These are phyloP conservation scores for Pyrocoelia pectoralis DNA, from an alignment of 2,888 invertebrate genomes.

Conservation along the genomic window DNA sequence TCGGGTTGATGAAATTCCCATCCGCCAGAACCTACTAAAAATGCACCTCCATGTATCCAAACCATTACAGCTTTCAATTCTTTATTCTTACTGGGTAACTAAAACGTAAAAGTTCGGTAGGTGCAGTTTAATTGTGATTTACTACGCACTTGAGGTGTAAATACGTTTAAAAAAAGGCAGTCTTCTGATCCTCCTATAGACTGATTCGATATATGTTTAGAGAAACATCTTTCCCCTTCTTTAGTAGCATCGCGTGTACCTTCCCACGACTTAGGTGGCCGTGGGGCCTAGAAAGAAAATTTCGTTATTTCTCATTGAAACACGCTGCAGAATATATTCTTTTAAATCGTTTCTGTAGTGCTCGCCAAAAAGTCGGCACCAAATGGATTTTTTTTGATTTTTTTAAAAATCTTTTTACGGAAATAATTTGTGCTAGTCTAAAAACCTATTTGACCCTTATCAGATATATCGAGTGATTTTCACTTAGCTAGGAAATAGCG, in stretches of 20 bases:
- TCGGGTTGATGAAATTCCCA: slow-evolving; percentile 52
- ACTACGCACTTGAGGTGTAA: slow-evolving; percentile 51
- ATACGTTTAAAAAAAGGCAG: slow-evolving; percentile 64
- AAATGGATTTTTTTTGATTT: no score
- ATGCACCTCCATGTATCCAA: slow-evolving; percentile 59
- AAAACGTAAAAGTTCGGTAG: neutral
- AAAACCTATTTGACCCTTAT: no score
- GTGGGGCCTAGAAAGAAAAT: slow-evolving; percentile 48
- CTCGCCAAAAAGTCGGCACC: no score
- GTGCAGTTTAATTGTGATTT: neutral
- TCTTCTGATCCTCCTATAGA: slow-evolving; percentile 62
- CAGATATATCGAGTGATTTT: no score
- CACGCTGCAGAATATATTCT: no score
- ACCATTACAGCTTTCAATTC: slow-evolving; percentile 57
- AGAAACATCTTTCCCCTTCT: slow-evolving; percentile 51
- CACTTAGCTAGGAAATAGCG: no score
- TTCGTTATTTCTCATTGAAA: no score
- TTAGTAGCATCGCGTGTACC: slow-evolving; percentile 53
- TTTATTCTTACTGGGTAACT: slow-evolving; percentile 22
- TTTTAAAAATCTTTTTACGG: no score
- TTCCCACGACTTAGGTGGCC: slow-evolving; percentile 53
- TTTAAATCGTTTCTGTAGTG: no score
- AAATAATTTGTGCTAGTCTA: no score
- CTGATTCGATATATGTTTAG: slow-evolving; percentile 51
- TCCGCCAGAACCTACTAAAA: slow-evolving; percentile 52